Base-by-base conservation (phyloP, 2,888 invertebrate species). In the Corythucha ciliata region DNA sequence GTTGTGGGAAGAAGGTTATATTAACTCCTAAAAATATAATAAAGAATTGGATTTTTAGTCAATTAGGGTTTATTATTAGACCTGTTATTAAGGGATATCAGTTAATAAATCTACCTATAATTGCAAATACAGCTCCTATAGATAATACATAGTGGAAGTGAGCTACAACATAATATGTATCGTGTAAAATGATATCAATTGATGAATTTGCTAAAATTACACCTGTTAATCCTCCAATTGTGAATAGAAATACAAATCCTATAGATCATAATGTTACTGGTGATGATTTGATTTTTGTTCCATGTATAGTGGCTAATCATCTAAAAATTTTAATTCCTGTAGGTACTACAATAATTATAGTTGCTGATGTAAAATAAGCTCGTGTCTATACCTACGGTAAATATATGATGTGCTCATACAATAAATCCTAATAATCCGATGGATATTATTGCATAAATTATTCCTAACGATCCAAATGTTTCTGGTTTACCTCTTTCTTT, bases 281-380 rank as follows among this genome's bases (percentile, higher is more conserved):
- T 0, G 72, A 75, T 62, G 73, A 76, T 46, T 70, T 71, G 63
- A 82, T 65, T 72, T 76, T 74, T 22, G 75, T 70, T 59, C 82
- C 82, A 63, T 79, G 75, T 20, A 83, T 58, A 12, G 81, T 81
- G 1, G 81, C 79, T 69, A 83, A 62, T 77, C 83, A 85, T 25
- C 81, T 80, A 70, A 85, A 85, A 71, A 87, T 76, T 76, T 86
- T 86, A 75, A 87, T 82, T 60, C 84, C 86, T 16, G 86, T 87
- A 0, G 86, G 85, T 0, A 87, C 76, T 1, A 83, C 85, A 83
- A 87, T 87, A 75, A 87, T 81, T 78, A 85, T 85, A 16, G 85
- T 87, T 0, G 83, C 84, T 39, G 85, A 80, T 0, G 84, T 86
- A 68, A 87, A 87, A 67, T 86, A 87, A 20, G 85, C 84, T 68